These are phyloP conservation scores for Siphamia tubifer DNA, from an alignment of 2,113 vertebrate species.

Conservation along the genomic window DNA sequence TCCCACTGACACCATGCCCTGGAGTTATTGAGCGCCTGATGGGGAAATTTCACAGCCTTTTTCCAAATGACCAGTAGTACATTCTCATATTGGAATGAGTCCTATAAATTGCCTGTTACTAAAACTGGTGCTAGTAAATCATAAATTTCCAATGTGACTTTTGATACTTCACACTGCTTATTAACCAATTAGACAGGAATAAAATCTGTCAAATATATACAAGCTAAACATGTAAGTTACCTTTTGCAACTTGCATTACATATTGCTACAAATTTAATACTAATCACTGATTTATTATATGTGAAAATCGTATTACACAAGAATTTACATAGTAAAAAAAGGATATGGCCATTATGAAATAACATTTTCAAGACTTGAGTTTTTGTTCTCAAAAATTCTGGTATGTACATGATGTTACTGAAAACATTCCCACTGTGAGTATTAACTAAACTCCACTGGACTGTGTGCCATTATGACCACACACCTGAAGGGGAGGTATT, in stretches of 20 bases:
- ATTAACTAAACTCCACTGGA: not conserved
- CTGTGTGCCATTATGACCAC: not conserved
- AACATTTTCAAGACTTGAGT: not conserved
- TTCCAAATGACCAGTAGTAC: slow-evolving; percentile 28
- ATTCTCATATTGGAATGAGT: not conserved
- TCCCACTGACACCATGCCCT: slow-evolving; percentile 81
- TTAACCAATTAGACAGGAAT: not conserved
- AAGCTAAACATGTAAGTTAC: not conserved
- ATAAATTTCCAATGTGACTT: not conserved
- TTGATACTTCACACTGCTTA: not conserved
- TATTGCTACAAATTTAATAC: not conserved
- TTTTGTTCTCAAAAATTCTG: not conserved
- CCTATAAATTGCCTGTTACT: not conserved
- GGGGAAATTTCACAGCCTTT: slow-evolving; percentile 76
- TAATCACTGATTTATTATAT: not conserved
- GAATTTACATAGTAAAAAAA: not conserved
- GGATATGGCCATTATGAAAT: not conserved
- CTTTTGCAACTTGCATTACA: not conserved
- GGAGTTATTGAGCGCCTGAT: slow-evolving; percentile 51
- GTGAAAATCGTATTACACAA: not conserved
- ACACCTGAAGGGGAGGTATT: no score
- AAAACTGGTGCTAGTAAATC: not conserved
- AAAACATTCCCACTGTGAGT: not conserved
- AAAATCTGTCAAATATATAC: not conserved
- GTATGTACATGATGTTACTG: not conserved